Conservation (phyloP, 1,140 invertebrate species). For the Drosophila serrata region DNA sequence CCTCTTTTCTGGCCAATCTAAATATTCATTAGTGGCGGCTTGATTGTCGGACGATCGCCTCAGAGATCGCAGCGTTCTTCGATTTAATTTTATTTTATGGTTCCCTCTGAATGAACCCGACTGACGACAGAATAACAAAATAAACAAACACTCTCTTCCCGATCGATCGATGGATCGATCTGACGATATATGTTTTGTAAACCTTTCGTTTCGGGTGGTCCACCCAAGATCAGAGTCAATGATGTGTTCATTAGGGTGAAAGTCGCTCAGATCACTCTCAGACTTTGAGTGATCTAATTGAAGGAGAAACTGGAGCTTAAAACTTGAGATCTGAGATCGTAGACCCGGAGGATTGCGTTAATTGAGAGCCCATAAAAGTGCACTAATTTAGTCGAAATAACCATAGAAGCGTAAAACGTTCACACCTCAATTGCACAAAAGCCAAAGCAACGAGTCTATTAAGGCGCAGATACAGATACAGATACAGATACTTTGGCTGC, state of each 20-base stretch:
- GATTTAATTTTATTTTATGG: constrained; percentile 74
- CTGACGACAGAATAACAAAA: constrained; percentile 39
- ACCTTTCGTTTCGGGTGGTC: constrained; percentile 68
- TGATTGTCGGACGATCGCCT: constrained; percentile 37
- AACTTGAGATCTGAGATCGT: neutral
- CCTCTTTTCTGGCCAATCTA: constrained; percentile 56
- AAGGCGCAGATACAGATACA: constrained; percentile 45
- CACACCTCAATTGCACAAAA: constrained; percentile 80
- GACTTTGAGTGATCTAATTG: constrained; percentile 46
- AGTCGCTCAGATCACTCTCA: constrained; percentile 29
- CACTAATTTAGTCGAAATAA: constrained; percentile 80
- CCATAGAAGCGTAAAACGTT: constrained; percentile 81
- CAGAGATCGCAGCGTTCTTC: constrained; percentile 48
- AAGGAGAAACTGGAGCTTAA: constrained; percentile 40
- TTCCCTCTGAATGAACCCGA: constrained; percentile 27
- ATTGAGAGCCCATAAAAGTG: constrained; percentile 81
- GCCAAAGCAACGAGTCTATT: constrained; percentile 72
- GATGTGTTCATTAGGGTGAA: constrained; percentile 73
- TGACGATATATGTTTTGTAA: neutral
- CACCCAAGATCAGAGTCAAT: constrained; percentile 29
- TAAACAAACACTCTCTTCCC: constrained; percentile 28
- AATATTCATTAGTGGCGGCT: constrained; percentile 78
- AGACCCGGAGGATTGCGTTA: constrained; percentile 64
- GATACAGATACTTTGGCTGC: constrained; percentile 50
- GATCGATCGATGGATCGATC: no score